Evolutionary conservation across 2,888 invertebrate genomes (phyloP).

Genomic region (Orthonychiurus folsomi): DNA sequence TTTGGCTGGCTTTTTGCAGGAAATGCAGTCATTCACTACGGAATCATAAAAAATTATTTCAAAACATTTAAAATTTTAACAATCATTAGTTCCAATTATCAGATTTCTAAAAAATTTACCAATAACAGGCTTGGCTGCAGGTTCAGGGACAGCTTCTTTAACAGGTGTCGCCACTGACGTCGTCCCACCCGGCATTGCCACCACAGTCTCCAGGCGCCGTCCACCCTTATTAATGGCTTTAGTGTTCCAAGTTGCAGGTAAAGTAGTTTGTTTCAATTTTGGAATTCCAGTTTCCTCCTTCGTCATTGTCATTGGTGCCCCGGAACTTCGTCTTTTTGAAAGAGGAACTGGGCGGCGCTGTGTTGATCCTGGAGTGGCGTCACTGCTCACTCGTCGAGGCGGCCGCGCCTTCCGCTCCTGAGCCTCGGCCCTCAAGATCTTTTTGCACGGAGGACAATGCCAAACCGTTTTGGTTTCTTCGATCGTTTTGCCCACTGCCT

Average conservation of each 20-base stretch:
- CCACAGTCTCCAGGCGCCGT: neutral
- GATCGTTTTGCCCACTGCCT: slow-evolving; percentile 76
- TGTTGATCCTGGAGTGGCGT: neutral
- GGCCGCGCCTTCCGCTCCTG: slow-evolving; percentile 17
- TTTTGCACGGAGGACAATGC: slow-evolving; percentile 73
- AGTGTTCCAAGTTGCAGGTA: neutral
- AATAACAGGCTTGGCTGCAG: neutral
- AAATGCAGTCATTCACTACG: slow-evolving; percentile 54
- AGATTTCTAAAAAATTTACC: no score
- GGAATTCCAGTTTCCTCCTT: neutral
- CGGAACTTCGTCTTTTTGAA: neutral
- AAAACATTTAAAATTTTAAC: no score
- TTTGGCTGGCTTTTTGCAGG: slow-evolving; percentile 67
- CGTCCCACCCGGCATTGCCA: no score
- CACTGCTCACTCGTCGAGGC: neutral
- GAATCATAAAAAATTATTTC: no score
- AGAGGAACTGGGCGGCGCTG: no score
- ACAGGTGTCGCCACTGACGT: no score
- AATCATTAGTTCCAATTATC: no score
- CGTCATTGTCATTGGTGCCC: neutral
- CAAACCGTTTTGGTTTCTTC: slow-evolving; percentile 79
- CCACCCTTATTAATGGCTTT: neutral
- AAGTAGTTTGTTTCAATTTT: neutral
- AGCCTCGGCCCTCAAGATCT: slow-evolving; percentile 43
- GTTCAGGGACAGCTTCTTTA: neutral